Base-by-base conservation (phyloP, 2,888 invertebrate genomes). In the Cenopis cana region DNA sequence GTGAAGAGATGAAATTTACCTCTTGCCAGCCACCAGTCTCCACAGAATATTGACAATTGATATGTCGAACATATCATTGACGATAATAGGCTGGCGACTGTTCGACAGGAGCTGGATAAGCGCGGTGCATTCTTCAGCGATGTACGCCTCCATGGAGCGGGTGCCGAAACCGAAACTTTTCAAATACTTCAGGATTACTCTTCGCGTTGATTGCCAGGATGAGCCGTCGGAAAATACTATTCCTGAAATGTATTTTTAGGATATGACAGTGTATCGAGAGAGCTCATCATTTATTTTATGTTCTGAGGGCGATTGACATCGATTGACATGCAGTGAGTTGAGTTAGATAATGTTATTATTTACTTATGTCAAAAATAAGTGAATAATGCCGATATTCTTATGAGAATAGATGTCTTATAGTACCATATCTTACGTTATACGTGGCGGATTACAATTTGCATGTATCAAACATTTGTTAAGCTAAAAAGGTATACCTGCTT, bases 21-120 rank as follows among this genome's bases (percentile, higher is more conserved):
- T 92, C 85, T 94, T 93, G 0, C 96, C 96, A 20, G 96, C 96
- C 59, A 96, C 93, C 84, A 96, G 92, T 33, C 94, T 92, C 96
- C 96, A 97, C 41, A 97, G 82, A 0, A 95, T 95, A 84, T 97
- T 97, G 6, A 96, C 84, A 3, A 96, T 94, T 0, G 95, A 93
- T 0, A 96, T 90, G 76, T 96, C 95, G 77, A 96, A 96, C 68
- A 94, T 90, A 9, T 89, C 84, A 73, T 95, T 94, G 75, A 95
- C 94, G 0, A 81, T 78, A 0, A 96, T 85, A 0, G 94, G 90
- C 74, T 73, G 76, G 10, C 82, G 85, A 2, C 80, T 80, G 64
- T 85, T 88, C n/a, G 75, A 76, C 73, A 78, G 91, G 73, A 89
- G 81, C 24, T 91, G 85, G 0, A 96, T 88, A 1, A 97, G 88